These are phyloP conservation scores for Agrilus planipennis DNA, from an alignment of 1,140 invertebrate species.

Conservation along the genomic window DNA sequence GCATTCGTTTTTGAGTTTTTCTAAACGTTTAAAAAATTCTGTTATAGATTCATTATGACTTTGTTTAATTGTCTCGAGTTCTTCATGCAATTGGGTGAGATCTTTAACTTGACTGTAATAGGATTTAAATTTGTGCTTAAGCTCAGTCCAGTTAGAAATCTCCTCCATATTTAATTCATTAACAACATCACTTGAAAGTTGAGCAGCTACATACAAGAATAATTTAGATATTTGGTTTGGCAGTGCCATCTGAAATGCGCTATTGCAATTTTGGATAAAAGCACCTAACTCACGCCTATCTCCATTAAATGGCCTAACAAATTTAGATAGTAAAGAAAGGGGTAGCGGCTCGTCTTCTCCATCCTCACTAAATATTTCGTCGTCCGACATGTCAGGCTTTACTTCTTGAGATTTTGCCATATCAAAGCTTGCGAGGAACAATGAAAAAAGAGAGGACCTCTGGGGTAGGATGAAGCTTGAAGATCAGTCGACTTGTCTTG, in stretches of 20 bases:
- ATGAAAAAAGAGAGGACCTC: too few species aligned
- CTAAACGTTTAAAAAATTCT: constrained; percentile 2
- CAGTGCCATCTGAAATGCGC: background rate
- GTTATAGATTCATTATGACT: constrained; percentile 3
- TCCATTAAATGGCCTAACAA: constrained; percentile 7
- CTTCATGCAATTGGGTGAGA: constrained; percentile 4
- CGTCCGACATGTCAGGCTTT: too few species aligned
- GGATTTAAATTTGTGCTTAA: constrained; percentile 4
- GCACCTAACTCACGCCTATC: background rate
- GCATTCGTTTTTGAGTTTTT: constrained; percentile 1
- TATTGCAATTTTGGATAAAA: constrained; percentile 6
- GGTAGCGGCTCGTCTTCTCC: background rate
- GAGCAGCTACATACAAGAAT: constrained; percentile 1
- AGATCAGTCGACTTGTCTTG: too few species aligned
- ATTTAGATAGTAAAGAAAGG: constrained; percentile 7
- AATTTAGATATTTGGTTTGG: constrained; percentile 1
- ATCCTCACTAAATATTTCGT: background rate
- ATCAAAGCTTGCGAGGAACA: too few species aligned
- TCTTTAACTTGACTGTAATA: constrained; percentile 7
- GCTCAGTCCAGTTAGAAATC: background rate
- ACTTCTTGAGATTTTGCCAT: too few species aligned
- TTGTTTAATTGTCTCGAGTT: constrained; percentile 8
- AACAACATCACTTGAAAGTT: constrained; percentile 6
- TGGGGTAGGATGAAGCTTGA: too few species aligned
- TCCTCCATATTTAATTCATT: background rate